Evolutionary conservation across 2,113 vertebrate species (phyloP).

Genomic region (Mobula hypostoma): DNA sequence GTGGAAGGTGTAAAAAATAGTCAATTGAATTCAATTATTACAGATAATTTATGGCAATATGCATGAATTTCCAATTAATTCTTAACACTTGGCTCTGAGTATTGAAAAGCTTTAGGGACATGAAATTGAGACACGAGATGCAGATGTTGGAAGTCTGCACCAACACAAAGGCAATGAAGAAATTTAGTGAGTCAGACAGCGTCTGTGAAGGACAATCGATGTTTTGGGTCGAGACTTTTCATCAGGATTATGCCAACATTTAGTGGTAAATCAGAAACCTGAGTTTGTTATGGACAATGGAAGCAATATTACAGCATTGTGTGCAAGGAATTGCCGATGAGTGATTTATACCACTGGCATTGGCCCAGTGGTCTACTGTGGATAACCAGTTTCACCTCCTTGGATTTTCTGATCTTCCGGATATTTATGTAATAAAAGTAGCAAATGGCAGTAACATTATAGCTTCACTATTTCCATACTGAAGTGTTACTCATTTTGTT

Average conservation of each 20-base stretch:
- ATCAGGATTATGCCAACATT: too few species aligned
- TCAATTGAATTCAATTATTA: not conserved
- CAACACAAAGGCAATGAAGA: too few species aligned
- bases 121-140: not conserved
- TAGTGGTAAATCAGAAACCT: too few species aligned
- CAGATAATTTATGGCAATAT: not conserved
- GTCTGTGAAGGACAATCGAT: too few species aligned
- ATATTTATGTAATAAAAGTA: not conserved
- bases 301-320: not conserved
- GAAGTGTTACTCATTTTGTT: not conserved
- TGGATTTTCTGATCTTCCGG: not conserved
- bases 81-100: not conserved
- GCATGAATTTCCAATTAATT: not conserved
- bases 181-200: too few species aligned
- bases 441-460: not conserved
- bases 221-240: too few species aligned
- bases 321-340: not conserved
- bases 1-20: too few species aligned
- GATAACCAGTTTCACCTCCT: not conserved
- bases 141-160: too few species aligned
- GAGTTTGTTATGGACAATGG: not conserved
- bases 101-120: not conserved
- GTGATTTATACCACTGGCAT: not conserved
- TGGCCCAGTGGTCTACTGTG: too few species aligned
- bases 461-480: not conserved